Conservation (phyloP, 2,797 vertebrate species). For the Enteromius anoplus region DNA sequence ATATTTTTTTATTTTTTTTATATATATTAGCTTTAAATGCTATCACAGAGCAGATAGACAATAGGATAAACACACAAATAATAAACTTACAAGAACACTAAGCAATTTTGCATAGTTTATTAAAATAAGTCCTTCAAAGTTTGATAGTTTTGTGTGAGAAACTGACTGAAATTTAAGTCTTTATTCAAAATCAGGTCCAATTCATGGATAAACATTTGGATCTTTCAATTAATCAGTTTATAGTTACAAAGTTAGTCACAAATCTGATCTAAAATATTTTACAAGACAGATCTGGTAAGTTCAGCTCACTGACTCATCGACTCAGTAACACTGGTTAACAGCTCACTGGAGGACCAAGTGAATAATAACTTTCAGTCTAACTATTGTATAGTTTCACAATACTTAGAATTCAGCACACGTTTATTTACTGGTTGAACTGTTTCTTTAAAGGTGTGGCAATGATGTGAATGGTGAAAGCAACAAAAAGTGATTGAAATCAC, state of each 20-base stretch:
- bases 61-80: not conserved
- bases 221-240: not conserved
- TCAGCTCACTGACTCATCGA: not conserved
- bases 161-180: not conserved
- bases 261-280: not conserved
- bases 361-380: conserved; percentile 16
- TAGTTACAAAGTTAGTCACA: not conserved
- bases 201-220: not conserved
- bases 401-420: conserved; percentile 4
- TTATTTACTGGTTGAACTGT: not conserved
- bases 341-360: not conserved
- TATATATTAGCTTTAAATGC: not conserved
- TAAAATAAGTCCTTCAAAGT: not conserved
- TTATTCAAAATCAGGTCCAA: not conserved
- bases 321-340: conserved; percentile 5
- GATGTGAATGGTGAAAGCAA: not conserved
- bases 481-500: not conserved
- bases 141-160: not conserved
- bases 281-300: not conserved
- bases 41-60: not conserved
- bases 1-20: too few relatives aligned
- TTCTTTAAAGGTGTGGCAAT: conserved; percentile 7
- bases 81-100: not conserved
- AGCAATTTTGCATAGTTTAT: not conserved
- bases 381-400: not conserved